Percentiles rank a stretch among this genome's conserved stretches.
Evolutionary conservation across 2,797 vertebrate genomes (phyloP).

Genomic region (Falco cherrug): DNA sequence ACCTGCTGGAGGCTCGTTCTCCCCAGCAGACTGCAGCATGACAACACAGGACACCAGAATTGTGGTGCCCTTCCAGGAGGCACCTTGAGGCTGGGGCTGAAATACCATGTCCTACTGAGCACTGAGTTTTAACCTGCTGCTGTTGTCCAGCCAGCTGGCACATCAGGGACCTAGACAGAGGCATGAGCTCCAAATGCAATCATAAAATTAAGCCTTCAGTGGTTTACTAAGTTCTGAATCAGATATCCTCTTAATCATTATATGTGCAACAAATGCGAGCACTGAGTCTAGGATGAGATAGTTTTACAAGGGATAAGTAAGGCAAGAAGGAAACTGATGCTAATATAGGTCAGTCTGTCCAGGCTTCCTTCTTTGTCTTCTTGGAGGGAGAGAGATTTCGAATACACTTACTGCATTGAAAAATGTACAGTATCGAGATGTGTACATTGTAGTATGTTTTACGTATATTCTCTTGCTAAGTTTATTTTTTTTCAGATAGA

Average conservation of each 20-base stretch:
- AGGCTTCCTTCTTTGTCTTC: background rate
- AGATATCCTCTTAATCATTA: background rate
- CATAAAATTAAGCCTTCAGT: too few species aligned
- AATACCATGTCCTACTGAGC: background rate
- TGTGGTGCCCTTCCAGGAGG: background rate
- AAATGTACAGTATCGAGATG: background rate
- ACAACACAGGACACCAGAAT: background rate
- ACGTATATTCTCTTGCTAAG: background rate
- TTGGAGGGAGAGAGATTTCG: background rate
- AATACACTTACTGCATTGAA: background rate
- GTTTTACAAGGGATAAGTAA: background rate
- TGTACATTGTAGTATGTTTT: background rate
- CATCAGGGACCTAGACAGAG: background rate
- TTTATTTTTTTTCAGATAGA: background rate
- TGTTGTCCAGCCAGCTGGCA: background rate
- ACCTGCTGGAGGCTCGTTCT: background rate
- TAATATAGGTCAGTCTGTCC: background rate
- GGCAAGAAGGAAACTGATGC: background rate
- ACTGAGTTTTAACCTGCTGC: background rate
- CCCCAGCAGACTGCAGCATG: background rate
- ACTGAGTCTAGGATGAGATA: background rate
- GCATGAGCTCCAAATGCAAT: background rate
- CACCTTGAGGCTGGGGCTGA: background rate
- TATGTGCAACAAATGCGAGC: background rate
- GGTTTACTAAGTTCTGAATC: background rate